Conservation (phyloP, 2,113 vertebrate genomes). For the Arenaria interpres region DNA sequence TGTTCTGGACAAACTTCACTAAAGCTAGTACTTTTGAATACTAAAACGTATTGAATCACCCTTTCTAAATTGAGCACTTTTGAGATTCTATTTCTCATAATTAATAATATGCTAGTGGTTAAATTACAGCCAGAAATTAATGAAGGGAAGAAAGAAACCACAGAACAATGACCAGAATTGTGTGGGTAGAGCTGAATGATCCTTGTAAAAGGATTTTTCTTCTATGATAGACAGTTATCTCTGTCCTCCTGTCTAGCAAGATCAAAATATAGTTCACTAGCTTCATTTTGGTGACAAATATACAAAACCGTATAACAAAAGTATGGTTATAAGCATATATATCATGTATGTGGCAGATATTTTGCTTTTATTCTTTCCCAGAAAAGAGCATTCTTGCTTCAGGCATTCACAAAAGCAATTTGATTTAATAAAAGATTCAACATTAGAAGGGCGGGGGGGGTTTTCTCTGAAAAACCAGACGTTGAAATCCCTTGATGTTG, state of each 20-base stretch:
- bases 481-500: background rate
- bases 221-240: background rate
- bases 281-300: background rate
- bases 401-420: background rate
- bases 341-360: background rate
- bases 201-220: background rate
- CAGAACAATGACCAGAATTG: background rate
- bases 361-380: background rate
- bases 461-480: background rate
- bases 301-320: background rate
- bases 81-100: background rate
- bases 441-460: rapidly evolving
- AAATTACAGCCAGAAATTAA: background rate
- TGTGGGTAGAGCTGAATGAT: background rate
- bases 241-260: background rate
- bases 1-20: background rate
- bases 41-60: background rate
- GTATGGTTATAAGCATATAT: background rate
- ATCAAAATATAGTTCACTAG: background rate
- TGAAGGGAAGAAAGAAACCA: background rate
- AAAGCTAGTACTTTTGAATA: background rate
- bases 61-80: background rate
- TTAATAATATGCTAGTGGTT: background rate
- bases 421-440: background rate
- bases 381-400: background rate